phyloP scores from a whole-genome alignment of 2,888 invertebrate species.

The Rhogogaster chlorosoma region DNA sequence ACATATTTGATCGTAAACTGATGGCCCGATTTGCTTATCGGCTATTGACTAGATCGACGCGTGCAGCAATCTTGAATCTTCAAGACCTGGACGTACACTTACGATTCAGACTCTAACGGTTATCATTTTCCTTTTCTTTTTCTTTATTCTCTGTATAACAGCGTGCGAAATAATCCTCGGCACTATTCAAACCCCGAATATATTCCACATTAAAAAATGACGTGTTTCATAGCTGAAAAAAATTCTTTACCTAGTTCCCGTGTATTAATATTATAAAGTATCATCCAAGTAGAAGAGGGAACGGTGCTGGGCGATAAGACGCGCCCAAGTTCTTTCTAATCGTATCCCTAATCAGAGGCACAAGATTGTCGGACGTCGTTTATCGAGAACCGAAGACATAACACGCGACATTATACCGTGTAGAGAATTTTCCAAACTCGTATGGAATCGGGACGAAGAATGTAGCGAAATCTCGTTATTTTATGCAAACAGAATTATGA shows the following conservation, averaged over 20 bases:
- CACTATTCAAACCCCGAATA: background rate
- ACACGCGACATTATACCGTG: background rate
- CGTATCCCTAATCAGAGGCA: constrained; percentile 15
- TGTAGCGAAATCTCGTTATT: too few species aligned
- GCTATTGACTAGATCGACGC: constrained; percentile 28
- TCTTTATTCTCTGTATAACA: background rate
- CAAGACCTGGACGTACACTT: background rate
- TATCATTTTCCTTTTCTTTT: background rate
- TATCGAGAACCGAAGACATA: background rate
- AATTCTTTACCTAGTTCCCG: background rate
- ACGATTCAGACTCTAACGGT: background rate
- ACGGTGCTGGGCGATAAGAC: constrained; percentile 24
- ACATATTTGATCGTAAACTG: background rate
- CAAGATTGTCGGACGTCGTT: constrained; percentile 1
- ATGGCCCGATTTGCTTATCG: constrained; percentile 37
- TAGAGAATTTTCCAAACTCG: too few species aligned
- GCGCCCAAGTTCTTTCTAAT: constrained; percentile 13
- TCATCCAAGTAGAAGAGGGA: background rate
- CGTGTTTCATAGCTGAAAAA: background rate
- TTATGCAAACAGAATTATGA: background rate
- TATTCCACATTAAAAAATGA: background rate
- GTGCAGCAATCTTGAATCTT: background rate
- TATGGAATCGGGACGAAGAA: too few species aligned
- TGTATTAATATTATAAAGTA: background rate
- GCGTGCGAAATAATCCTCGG: background rate